Evolutionary conservation across 2,797 vertebrate species (phyloP).

Genomic region (Chaunax sp.): DNA sequence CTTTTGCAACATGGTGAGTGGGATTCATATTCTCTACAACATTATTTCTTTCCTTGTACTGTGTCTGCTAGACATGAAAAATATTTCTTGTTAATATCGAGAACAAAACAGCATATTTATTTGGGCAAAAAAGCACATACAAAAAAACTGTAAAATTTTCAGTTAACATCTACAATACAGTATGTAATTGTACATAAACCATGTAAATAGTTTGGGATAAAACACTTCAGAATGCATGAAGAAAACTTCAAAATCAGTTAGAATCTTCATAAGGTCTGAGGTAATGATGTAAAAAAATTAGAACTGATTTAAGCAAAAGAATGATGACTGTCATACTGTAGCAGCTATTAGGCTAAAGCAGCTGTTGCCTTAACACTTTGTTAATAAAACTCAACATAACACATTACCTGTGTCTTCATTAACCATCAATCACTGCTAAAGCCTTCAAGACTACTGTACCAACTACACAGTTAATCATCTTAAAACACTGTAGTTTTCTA

Average conservation of each 20-base stretch:
- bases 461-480: not conserved
- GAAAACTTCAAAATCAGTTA: not conserved
- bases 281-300: not conserved
- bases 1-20: not conserved
- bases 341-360: conserved; percentile 8
- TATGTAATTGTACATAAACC: conserved; percentile 24
- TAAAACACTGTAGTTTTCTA: not conserved
- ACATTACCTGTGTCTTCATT: conserved; percentile 7
- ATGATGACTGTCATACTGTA: not conserved
- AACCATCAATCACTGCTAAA: not conserved
- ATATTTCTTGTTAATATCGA: not conserved
- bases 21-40: not conserved
- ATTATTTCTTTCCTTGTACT: no score
- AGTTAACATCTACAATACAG: not conserved
- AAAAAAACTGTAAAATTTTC: no score
- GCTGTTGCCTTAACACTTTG: not conserved
- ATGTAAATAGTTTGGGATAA: not conserved
- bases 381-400: not conserved
- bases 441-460: no score
- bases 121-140: conserved; percentile 6
- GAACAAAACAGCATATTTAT: conserved; percentile 27
- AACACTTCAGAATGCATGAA: conserved; percentile 16
- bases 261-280: conserved; percentile 15
- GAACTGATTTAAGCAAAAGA: conserved; percentile 3
- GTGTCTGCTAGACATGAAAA: not conserved